phyloP scores from a whole-genome alignment of 2,113 vertebrate species.

The Ammospiza nelsoni region DNA sequence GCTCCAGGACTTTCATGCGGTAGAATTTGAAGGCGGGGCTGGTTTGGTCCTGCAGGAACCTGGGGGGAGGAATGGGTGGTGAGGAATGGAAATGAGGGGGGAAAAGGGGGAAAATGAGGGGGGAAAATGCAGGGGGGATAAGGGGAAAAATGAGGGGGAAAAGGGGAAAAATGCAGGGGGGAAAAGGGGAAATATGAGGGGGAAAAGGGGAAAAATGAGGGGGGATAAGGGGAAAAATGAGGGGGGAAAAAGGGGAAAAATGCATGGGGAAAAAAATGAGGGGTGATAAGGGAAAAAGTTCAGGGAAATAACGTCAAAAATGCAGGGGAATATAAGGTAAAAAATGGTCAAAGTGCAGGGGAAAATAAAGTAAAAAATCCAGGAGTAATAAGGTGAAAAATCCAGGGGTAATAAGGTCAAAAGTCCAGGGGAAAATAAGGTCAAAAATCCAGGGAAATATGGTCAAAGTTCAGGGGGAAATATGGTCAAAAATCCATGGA shows the following conservation, averaged over 20 bases:
- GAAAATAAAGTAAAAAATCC: too few species aligned
- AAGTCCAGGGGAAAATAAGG: not conserved
- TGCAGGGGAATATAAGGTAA: not conserved
- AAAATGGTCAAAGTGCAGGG: too few species aligned
- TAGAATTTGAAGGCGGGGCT: slow-evolving; percentile 80
- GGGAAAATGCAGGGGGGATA: too few species aligned
- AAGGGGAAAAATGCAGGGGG: too few species aligned
- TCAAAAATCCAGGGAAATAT: too few species aligned
- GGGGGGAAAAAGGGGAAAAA: not conserved
- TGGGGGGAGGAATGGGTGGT: not conserved
- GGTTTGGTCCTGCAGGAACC: slow-evolving; percentile 78
- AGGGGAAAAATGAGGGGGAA: too few species aligned
- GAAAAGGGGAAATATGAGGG: too few species aligned
- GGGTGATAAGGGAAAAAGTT: too few species aligned
- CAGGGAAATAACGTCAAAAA: not conserved
- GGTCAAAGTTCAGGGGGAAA: too few species aligned
- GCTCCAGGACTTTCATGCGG: slow-evolving; percentile 74
- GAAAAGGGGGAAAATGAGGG: too few species aligned
- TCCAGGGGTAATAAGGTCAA: not conserved
- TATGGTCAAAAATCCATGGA: not conserved
- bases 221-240: not conserved
- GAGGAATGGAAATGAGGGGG: not conserved
- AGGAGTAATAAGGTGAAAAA: not conserved
- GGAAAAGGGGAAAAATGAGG: too few species aligned
- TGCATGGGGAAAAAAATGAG: not conserved